These are phyloP conservation scores for Pristis pectinata DNA, from an alignment of 2,797 vertebrate species.

Conservation along the genomic window DNA sequence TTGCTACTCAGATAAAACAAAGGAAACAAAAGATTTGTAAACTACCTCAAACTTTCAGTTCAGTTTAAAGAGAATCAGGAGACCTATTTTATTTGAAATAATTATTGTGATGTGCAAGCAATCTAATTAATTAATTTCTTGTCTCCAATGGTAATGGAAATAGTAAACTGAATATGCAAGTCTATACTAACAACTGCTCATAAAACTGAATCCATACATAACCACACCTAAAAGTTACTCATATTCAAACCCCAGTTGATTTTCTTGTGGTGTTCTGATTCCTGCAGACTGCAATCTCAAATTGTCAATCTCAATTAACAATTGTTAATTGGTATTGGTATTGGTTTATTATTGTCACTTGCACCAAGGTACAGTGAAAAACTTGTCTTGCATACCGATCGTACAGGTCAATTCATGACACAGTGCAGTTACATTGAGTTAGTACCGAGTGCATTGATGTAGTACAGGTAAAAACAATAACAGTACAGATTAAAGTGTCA, in stretches of 20 bases:
- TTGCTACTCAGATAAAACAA: neutral
- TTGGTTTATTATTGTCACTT: no score
- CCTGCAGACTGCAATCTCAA: neutral
- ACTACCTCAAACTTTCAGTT: neutral
- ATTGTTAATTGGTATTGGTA: no score
- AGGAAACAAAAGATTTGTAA: neutral
- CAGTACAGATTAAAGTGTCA: no score
- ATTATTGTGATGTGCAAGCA: neutral
- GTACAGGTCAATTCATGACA: no score
- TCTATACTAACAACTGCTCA: slow-evolving; percentile 3
- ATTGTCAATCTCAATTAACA: no score
- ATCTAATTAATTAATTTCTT: slow-evolving; percentile 7
- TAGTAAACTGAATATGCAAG: neutral
- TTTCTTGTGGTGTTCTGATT: neutral
- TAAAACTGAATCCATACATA: neutral
- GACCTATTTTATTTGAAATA: neutral
- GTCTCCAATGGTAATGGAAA: neutral
- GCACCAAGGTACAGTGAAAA: no score
- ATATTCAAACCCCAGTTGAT: slow-evolving; percentile 12
- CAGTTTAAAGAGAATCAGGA: neutral
- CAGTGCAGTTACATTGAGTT: no score
- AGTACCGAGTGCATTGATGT: no score
- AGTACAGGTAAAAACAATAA: no score
- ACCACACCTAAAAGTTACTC: neutral
- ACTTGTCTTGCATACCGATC: no score